Base-by-base conservation (phyloP, 2,113 vertebrate genomes). In the Notothenia rossii region DNA sequence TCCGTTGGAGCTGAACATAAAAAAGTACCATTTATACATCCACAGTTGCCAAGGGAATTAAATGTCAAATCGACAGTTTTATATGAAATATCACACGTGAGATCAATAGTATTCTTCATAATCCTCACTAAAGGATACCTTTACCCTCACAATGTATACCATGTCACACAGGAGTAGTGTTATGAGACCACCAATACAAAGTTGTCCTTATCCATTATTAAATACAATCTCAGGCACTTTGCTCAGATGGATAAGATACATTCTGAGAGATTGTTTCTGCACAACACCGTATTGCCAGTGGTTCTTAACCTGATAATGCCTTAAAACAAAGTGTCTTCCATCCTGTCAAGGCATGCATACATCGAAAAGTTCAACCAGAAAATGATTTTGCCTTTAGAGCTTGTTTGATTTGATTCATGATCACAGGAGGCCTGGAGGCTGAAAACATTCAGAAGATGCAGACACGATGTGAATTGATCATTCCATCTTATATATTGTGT, bases 341-440 rank as follows among this genome's bases (percentile, higher is more conserved):
- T 15, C 11, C 48, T 20, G 65, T 69, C 48, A 45, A 40, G 20
- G 36, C 8, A 3, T 77, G 65, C 25, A 46, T 54, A 69, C 63
- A 65, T 13, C 29, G 2, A 60, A 77, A 46, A 68, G 46, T 48
- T 69, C 46, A 69, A 29, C 58, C 58, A 48, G 66, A 62, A 70
- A 78, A 78, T 63, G 17, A 63, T 78, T 70, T 64, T 49, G 49
- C 59, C 43, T 64, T 71, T 71, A 55, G 40, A 63, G 66, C 40
- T 64, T 56, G 67, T 79, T 79, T 63, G 59, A 63, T 64, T 49
- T 79, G 50, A 79, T 64, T 79, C 40, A 79, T 64, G 50, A 22
- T 71, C 59, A 56, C 25, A 22, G 40, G 43, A 62, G 22, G 49
- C 56, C 48, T 10, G 10, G 36, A 46, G 75, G 58, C 49, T 17